Base-by-base conservation (phyloP, 2,797 vertebrate genomes). In the Silurus aristotelis region DNA sequence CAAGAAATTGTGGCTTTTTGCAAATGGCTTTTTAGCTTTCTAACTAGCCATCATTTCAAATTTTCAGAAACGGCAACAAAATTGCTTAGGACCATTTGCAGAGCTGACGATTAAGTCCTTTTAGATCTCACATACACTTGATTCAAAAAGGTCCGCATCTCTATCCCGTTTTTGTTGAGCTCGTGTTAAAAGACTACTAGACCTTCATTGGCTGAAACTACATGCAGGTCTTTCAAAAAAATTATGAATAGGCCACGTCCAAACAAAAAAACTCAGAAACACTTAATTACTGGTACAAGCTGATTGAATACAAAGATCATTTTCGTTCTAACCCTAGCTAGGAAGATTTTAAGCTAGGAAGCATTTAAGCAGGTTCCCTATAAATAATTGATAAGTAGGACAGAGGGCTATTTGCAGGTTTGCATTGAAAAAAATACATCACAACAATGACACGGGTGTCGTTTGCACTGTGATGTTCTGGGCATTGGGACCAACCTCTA, bases 401-500 rank as follows among this genome's bases (percentile, higher is more conserved):
- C 19, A 43, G 75, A 72, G 22, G 13, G 64, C 6, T 14, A 58
- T 6, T 38, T 20, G 61, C 78, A 80, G 25, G 22, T 81, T 58
- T 66, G 68, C 14, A n/a, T 31, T 52, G 10, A 52, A 10, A 52
- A 7, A 52, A 52, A 52, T 52, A 52, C 6, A 52, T 52, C 6
- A 52, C 20, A 52, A 80, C 63, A 38, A 48, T 63, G n/a, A 52
- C n/a, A 63, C 10, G n/a, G 73, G 60, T 1, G 14, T 31, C 58
- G n/a, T 55, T 5, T 20, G 52, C 38, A 60, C 48, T 55, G 43
- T 31, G 61, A 67, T 38, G 67, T 87, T 12, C 22, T 38, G 70
- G 43, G 48, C 80, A 60, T 14, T 27, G 75, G 70, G 80, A 77
- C 64, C 46, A 61, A 80, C 83, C 84, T 84, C 71, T 56, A 77